A percentile compares a stretch with the other conserved stretches of the same genome.
Evolutionary conservation across 2,113 vertebrate species (phyloP).

Genomic region (Romanogobio albipinnatus): DNA sequence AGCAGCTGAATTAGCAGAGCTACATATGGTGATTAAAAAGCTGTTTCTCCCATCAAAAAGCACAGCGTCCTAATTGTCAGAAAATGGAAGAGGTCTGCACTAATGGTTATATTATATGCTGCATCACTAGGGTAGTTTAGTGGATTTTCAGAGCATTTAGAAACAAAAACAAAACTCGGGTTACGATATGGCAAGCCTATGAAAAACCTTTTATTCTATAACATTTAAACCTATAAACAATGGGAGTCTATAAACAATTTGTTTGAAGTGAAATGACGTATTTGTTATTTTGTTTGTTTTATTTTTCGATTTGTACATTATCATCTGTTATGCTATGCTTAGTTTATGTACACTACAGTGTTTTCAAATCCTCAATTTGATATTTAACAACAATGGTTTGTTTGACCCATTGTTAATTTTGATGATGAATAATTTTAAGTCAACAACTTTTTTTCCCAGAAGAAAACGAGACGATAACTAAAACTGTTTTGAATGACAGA

Average conservation of each 20-base stretch:
- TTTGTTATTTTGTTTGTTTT: background rate
- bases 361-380: background rate
- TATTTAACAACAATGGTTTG: background rate
- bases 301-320: background rate
- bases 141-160: constrained; percentile 23
- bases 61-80: constrained; percentile 55
- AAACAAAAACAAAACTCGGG: constrained; percentile 29
- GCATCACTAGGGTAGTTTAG: constrained; percentile 52
- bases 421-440: too few species aligned
- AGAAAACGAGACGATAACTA: too few species aligned
- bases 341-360: background rate
- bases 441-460: too few species aligned
- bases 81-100: constrained; percentile 53
- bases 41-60: constrained; percentile 57
- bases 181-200: background rate
- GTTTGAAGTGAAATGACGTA: background rate
- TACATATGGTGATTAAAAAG: constrained; percentile 74
- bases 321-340: background rate
- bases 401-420: background rate
- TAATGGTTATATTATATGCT: constrained; percentile 55
- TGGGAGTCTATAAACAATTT: background rate
- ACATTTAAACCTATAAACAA: background rate
- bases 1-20: constrained; percentile 70
- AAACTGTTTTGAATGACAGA: too few species aligned
- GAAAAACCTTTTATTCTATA: background rate